Evolutionary conservation across 2,113 vertebrate species (phyloP).

Genomic region (Megaptera novaeangliae): DNA sequence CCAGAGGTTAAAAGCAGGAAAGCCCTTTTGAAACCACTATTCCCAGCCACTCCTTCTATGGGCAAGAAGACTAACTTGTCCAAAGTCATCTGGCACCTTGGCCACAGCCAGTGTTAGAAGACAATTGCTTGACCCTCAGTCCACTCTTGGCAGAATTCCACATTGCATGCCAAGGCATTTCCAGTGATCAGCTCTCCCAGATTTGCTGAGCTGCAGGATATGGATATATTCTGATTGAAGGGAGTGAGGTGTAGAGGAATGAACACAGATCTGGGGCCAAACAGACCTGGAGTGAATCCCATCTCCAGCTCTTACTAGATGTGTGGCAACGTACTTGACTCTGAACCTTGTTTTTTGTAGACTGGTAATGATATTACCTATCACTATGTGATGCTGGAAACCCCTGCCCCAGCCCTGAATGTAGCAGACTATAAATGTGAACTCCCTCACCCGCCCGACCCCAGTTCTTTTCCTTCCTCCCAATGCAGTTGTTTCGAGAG

Average conservation of each 20-base stretch:
- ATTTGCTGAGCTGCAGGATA: neutral
- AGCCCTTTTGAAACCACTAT: neutral
- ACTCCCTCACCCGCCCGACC: rapidly evolving
- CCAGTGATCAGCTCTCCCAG: neutral
- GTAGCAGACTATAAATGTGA: neutral
- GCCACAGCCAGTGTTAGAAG: neutral
- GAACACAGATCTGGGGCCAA: neutral
- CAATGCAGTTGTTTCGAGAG: neutral
- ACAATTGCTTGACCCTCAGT: neutral
- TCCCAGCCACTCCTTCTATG: neutral
- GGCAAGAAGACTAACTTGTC: neutral
- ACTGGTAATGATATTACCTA: neutral
- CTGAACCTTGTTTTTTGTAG: neutral
- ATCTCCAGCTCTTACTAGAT: neutral
- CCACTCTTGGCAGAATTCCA: neutral
- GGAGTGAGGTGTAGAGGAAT: neutral
- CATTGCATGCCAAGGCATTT: neutral
- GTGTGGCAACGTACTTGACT: neutral
- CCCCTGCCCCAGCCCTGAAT: neutral
- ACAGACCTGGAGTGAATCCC: neutral
- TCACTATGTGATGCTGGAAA: neutral
- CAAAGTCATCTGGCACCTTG: neutral
- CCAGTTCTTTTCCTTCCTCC: neutral
- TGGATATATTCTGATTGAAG: neutral
- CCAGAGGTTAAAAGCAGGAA: neutral